These are phyloP conservation scores for Xestobium rufovillosum DNA, from an alignment of 2,888 invertebrate genomes.

Conservation along the genomic window DNA sequence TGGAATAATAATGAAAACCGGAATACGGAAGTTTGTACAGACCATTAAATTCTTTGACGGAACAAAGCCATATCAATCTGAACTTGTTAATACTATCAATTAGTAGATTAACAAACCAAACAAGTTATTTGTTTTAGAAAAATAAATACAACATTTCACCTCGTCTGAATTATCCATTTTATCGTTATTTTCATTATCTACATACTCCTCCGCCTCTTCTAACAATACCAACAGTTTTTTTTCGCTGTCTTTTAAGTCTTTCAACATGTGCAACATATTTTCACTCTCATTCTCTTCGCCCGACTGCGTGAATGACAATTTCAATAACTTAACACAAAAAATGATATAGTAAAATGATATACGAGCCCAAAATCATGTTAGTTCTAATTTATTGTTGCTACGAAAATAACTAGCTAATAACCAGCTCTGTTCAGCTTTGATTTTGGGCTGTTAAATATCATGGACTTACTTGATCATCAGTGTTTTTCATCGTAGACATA, in stretches of 20 bases:
- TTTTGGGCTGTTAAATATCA: constrained; percentile 11
- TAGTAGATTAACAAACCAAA: too few species aligned
- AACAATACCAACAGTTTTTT: constrained; percentile 55
- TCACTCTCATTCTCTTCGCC: constrained; percentile 41
- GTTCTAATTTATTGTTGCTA: too few species aligned
- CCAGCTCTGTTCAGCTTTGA: too few species aligned
- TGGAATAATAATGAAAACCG: too few species aligned
- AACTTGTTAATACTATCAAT: too few species aligned
- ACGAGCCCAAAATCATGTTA: constrained; percentile 6
- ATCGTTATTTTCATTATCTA: constrained; percentile 17
- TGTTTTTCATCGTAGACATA: constrained; percentile 60
- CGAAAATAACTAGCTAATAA: too few species aligned
- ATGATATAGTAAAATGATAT: constrained; percentile 4
- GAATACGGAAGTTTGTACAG: too few species aligned
- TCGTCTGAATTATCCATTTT: constrained; percentile 20
- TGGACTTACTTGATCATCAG: constrained; percentile 56
- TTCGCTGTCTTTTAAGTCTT: constrained; percentile 64
- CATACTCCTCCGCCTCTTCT: constrained; percentile 33
- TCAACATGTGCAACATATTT: constrained; percentile 58
- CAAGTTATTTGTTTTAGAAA: too few species aligned
- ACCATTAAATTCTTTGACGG: too few species aligned
- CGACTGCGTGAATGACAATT: constrained; percentile 21
- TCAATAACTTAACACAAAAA: neutral
- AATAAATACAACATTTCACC: constrained; percentile 3
- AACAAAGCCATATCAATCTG: too few species aligned